Base-by-base conservation (phyloP, 2,888 invertebrate genomes). In the Uloborus plumipes region DNA sequence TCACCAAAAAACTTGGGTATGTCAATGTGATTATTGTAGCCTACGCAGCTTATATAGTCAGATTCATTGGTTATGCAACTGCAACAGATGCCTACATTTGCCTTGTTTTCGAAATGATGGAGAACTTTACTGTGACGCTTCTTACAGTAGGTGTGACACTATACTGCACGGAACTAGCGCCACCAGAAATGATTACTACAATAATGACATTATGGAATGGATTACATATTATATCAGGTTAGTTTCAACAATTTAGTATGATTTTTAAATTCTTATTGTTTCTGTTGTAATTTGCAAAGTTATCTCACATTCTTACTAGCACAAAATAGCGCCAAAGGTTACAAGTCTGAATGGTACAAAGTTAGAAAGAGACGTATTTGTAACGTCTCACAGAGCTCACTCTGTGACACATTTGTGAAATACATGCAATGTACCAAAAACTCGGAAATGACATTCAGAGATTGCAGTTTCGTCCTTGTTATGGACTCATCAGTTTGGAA, bases 1-100 rank as follows among this genome's bases (percentile, higher is more conserved):
- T 94, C 87, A 93, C 94, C 85, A 91, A 92, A 67, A 91, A 91
- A 86, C 90, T 94, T 73, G 94, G 94, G 0, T 94, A 94, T 86
- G 93, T 94, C 47, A 94, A 94, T 87, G 93, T 94, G 49, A 90
- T 94, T 20, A 93, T 93, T 87, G 92, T 94, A 67, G 94, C 94
- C 66, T 94, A 94, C 88, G 89, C 94, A 26, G 94, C 94, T 87
- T 94, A 94, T 87, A 92, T 93, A 64, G 91, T 94, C 67, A 90
- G 94, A 86, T 90, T 94, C 72, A 88, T 93, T 51, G 94, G 93
- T 9, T 80, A 80, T 55, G 50, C 80, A 14, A 62, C 50, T 15
- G 80, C 80, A 20, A 50, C 50, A 14, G 20, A 67, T 69, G 58
- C 80, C 4, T 74, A 80, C 47, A 20, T 53, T 2, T 80, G 80